Conservation (phyloP, 2,888 invertebrate species). For the Drosophila tanythrix region DNA sequence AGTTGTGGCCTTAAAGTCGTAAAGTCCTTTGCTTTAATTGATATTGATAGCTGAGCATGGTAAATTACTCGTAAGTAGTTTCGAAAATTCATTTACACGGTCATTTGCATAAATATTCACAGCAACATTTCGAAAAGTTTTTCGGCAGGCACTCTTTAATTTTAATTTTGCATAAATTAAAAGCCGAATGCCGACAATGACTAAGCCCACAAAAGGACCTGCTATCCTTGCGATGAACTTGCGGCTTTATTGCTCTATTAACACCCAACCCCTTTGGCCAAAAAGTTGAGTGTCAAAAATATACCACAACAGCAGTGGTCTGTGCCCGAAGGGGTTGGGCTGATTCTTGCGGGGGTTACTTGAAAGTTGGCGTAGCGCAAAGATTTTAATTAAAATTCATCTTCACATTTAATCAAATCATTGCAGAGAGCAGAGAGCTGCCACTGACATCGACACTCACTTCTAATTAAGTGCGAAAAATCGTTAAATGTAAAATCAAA, state of each 20-base stretch:
- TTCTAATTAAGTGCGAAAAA: constrained; percentile 85
- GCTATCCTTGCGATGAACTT: constrained; percentile 64
- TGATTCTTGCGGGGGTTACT: constrained; percentile 6
- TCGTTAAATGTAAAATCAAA: constrained; percentile 85
- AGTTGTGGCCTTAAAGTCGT: constrained; percentile 20
- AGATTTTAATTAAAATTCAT: constrained; percentile 85
- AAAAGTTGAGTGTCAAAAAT: constrained; percentile 55
- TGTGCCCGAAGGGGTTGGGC: neutral
- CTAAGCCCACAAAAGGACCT: constrained; percentile 54
- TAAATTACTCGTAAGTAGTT: constrained; percentile 74
- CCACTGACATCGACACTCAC: constrained; percentile 78
- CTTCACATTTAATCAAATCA: constrained; percentile 85
- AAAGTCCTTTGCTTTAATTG: constrained; percentile 49
- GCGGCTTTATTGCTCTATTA: constrained; percentile 80
- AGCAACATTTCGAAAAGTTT: constrained; percentile 54
- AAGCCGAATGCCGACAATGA: constrained; percentile 59
- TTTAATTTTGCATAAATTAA: constrained; percentile 81
- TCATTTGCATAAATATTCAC: constrained; percentile 70
- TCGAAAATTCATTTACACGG: constrained; percentile 67
- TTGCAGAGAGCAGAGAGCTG: constrained; percentile 57
- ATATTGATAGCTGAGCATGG: constrained; percentile 52
- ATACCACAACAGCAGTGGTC: constrained; percentile 21
- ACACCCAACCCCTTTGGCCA: constrained; percentile 24
- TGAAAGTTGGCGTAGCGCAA: constrained; percentile 50
- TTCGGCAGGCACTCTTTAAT: constrained; percentile 63